A percentile compares a stretch with the other conserved stretches of the same genome.
These are phyloP conservation scores for Melipona beecheii DNA, from an alignment of 2,888 invertebrate genomes.

Conservation along the genomic window DNA sequence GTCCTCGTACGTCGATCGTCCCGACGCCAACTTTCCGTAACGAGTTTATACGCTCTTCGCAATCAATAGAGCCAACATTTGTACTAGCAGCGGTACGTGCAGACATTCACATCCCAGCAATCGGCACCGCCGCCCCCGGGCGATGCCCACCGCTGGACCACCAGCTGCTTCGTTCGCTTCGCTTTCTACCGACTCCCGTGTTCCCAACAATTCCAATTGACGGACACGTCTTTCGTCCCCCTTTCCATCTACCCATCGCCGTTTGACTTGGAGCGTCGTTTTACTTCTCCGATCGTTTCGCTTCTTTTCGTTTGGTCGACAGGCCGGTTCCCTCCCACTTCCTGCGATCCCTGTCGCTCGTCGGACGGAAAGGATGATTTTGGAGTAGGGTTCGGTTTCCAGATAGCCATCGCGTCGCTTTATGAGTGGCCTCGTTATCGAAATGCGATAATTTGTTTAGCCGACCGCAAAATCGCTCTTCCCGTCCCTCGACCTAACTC, in stretches of 20 bases:
- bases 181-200: background rate
- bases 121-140: background rate
- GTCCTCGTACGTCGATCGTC: conserved; percentile 1
- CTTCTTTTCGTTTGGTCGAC: background rate
- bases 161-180: background rate
- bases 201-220: background rate
- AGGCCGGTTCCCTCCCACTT: background rate
- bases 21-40: conserved; percentile 50
- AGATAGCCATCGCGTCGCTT: conserved; percentile 45
- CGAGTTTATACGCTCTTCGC: conserved; percentile 51
- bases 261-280: background rate
- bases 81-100: conserved; percentile 12
- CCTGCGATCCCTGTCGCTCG: background rate
- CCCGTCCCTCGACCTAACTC: conserved; percentile 21
- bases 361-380: background rate
- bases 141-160: background rate
- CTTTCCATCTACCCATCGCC: background rate
- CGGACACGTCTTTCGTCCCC: background rate
- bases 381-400: conserved; percentile 3
- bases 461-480: conserved; percentile 67
- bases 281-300: background rate
- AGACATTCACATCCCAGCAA: conserved; percentile 38
- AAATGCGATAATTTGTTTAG: conserved; percentile 78
- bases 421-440: conserved; percentile 74
- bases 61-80: conserved; percentile 51